These are phyloP conservation scores for Petroica traversi DNA, from an alignment of 2,113 vertebrate species.

Conservation along the genomic window DNA sequence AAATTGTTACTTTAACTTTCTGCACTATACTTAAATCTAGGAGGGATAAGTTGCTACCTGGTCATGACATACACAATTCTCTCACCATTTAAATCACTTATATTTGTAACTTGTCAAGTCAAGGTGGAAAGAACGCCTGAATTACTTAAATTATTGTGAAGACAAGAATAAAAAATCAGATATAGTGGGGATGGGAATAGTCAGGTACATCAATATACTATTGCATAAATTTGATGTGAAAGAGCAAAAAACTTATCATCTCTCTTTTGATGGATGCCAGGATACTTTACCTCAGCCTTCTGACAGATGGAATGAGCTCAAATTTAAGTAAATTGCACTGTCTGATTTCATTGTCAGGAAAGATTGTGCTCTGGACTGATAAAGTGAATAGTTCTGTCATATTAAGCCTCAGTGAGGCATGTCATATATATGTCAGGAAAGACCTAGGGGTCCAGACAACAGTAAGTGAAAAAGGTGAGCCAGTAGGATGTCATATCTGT, in stretches of 20 bases:
- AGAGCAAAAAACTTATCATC: slow-evolving; percentile 53
- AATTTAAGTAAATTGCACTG: slow-evolving; percentile 51
- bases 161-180: slow-evolving; percentile 48
- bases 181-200: background rate
- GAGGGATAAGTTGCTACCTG: background rate
- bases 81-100: background rate
- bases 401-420: slow-evolving; percentile 51
- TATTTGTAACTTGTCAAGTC: slow-evolving; percentile 22
- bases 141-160: slow-evolving; percentile 24
- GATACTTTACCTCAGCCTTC: slow-evolving; percentile 71
- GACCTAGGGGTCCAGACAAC: slow-evolving; percentile 65
- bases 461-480: slow-evolving; percentile 79
- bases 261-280: slow-evolving; percentile 50
- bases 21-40: background rate
- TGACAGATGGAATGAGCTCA: slow-evolving; percentile 52
- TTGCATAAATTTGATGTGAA: slow-evolving; percentile 66
- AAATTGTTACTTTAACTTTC: background rate
- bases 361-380: slow-evolving; percentile 6
- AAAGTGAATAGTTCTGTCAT: slow-evolving; percentile 76
- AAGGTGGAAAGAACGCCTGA: background rate
- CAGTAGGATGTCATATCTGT: slow-evolving; percentile 61
- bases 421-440: slow-evolving; percentile 50
- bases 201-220: slow-evolving; percentile 24
- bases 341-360: slow-evolving; percentile 65
- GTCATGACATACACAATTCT: background rate